A percentile compares a stretch with the other conserved stretches of the same genome.
Conservation (phyloP, 2,797 vertebrate species). For the Lagocephalus sceleratus region DNA sequence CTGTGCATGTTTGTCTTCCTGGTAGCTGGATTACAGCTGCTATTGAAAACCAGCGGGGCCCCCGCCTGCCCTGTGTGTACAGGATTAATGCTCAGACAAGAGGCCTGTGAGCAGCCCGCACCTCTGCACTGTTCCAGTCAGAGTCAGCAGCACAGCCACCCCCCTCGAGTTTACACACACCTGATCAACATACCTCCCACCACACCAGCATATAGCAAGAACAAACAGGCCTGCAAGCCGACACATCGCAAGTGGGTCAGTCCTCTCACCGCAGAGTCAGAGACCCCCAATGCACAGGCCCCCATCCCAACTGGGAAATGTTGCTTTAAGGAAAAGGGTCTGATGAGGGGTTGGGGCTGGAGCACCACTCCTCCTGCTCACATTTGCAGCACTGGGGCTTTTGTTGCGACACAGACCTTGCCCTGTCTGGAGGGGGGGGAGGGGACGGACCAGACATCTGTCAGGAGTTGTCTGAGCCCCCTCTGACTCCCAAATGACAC, state of each 20-base stretch:
- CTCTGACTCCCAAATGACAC: constrained; percentile 51
- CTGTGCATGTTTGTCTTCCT: constrained; percentile 63
- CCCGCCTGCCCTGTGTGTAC: constrained; percentile 55
- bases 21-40: constrained; percentile 72
- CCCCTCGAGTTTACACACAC: constrained; percentile 25
- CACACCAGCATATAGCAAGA: not conserved
- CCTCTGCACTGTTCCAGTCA: constrained; percentile 44
- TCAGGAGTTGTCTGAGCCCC: constrained; percentile 60
- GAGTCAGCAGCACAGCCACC: constrained; percentile 65
- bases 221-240: constrained; percentile 1
- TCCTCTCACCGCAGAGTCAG: constrained; percentile 10
- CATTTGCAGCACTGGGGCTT: constrained; percentile 34
- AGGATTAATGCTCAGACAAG: constrained; percentile 71
- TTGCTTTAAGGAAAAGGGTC: constrained; percentile 2
- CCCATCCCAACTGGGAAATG: constrained; percentile 41
- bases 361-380: constrained; percentile 13
- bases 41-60: constrained; percentile 59
- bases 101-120: constrained; percentile 54
- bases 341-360: constrained; percentile 5
- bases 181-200: constrained; percentile 19
- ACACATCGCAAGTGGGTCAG: not conserved
- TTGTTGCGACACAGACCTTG: constrained; percentile 47
- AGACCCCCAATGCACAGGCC: constrained; percentile 7
- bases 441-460: constrained; percentile 75
- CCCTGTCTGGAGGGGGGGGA: constrained; percentile 53